phyloP scores from a whole-genome alignment of 2,888 invertebrate genomes.

The Teleiodes luculella region DNA sequence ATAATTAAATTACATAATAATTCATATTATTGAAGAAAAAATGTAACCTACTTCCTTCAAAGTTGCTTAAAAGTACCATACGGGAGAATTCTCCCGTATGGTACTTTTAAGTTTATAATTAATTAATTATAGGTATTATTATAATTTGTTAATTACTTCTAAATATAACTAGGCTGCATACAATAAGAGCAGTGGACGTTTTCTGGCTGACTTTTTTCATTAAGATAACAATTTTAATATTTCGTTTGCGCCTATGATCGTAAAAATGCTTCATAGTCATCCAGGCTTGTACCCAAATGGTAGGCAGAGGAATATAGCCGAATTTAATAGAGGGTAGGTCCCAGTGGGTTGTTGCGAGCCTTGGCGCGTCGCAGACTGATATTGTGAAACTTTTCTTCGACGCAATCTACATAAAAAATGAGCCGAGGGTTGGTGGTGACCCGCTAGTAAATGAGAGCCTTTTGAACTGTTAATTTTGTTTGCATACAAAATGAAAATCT shows the following conservation, averaged over 20 bases:
- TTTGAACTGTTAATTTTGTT: slow-evolving; percentile 76
- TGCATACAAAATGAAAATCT: slow-evolving; percentile 71
- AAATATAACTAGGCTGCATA: too few species aligned
- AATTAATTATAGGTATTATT: too few species aligned
- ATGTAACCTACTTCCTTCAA: too few species aligned
- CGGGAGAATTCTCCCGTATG: too few species aligned
- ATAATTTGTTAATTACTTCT: too few species aligned
- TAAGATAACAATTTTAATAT: slow-evolving; percentile 10
- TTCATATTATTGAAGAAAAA: too few species aligned
- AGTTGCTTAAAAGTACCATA: too few species aligned
- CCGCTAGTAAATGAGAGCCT: slow-evolving; percentile 73
- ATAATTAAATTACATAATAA: too few species aligned
- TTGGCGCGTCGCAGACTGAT: slow-evolving; percentile 62
- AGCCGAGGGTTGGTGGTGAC: slow-evolving; percentile 68
- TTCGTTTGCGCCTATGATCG: slow-evolving; percentile 3
- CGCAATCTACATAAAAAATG: slow-evolving; percentile 77
- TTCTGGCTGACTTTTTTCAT: too few species aligned
- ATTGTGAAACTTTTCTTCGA: slow-evolving; percentile 75
- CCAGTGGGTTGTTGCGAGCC: slow-evolving; percentile 46
- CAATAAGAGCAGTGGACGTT: too few species aligned
- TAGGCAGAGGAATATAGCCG: slow-evolving; percentile 54
- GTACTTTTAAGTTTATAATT: too few species aligned
- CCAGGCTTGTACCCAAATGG: slow-evolving; percentile 45
- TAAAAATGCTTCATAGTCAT: slow-evolving; percentile 28
- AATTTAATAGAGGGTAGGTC: slow-evolving; percentile 61